Evolutionary conservation across 2,888 invertebrate species (phyloP), one percentile per base, ranked within the genome.

Genomic region (Dione juno): DNA sequence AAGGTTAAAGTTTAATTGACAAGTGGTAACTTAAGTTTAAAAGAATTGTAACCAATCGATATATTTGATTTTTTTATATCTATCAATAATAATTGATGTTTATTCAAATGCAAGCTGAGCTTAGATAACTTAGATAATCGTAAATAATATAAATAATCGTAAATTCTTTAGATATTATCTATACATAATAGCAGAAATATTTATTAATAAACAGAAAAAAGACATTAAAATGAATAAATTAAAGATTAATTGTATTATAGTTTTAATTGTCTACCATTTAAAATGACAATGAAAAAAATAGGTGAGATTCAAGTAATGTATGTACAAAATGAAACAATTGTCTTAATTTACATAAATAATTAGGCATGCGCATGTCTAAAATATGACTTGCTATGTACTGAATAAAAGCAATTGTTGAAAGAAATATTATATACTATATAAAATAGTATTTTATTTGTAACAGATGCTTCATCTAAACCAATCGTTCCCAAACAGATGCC

Each of bases 331-430:
- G 54, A 54, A 54, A 54, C 10, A 54, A 54, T 35, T 16, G 3
- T 37, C 37, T 16, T 48, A 48, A 54, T 54, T 16, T 54, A 37
- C 35, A 35, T 54, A 35, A 0, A 54, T 54, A 35, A 54, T 54
- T n/a, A 54, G n/a, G 9, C 54, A 54, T 54, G 28, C 28, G 28
- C 28, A 28, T 28, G 37, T 11, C 57, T 37, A 57, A 37, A 57
- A 40, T 54, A 54, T 54, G n/a, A 35, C 10, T 37, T 37, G 54
- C 1, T n/a, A 16, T 54, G 3, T 54, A 16, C 37, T 54, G 54
- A 54, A 54, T 57, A 37, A 40, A 54, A 37, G 57, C 57, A 11
- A 13, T 40, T 37, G 57, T 57, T 40, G 16, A 37, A 19, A 37
- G 57, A 16, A 16, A 57, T 5, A 37, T 37, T 57, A 57, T 16